Base-by-base conservation (phyloP, 2,888 invertebrate genomes). In the Drosophila nigritarsus region DNA sequence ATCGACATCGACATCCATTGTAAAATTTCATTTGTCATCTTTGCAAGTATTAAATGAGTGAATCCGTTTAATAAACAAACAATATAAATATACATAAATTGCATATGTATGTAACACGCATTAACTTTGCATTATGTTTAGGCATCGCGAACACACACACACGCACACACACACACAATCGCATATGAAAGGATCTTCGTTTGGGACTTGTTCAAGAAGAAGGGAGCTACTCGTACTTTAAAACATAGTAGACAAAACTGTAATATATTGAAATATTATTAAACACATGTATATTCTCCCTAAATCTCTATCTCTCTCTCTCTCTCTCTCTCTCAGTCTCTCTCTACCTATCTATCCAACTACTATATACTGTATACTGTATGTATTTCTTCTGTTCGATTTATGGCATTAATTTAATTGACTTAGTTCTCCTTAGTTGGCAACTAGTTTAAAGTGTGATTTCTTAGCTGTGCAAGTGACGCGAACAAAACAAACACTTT, bases 21-120 rank as follows among this genome's bases (percentile, higher is more conserved):
- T 89, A 87, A 82, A 85, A 80, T 85, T 70, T 80, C 89, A 87
- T 89, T 77, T 74, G 53, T 73, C 85, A 82, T 85, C 72, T 81
- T 66, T 83, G 76, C 81, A 89, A 85, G 85, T 85, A 89, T 85
- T 85, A 89, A 87, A 87, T 78, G 78, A 87, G 75, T 55, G 66
- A 78, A 72, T 56, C 49, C 59, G 87, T 89, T 89, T 84, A 84
- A 83, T 83, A 81, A 77, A 71, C 27, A 34, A 50, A 50, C 53
- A 67, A 40, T 40, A 68, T 62, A 68, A 58, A 54, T 55, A 54
- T 59, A 65, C 59, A 67, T 63, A 63, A 30, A 56, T 48, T 65
- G 69, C 48, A 61, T 68, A 72, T 64, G 58, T 72, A 75, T 68
- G 63, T 67, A 62, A 54, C 75, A 65, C 59, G 65, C 69, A 78